Conservation (phyloP, 2,797 vertebrate genomes). For the Psittacula echo region DNA sequence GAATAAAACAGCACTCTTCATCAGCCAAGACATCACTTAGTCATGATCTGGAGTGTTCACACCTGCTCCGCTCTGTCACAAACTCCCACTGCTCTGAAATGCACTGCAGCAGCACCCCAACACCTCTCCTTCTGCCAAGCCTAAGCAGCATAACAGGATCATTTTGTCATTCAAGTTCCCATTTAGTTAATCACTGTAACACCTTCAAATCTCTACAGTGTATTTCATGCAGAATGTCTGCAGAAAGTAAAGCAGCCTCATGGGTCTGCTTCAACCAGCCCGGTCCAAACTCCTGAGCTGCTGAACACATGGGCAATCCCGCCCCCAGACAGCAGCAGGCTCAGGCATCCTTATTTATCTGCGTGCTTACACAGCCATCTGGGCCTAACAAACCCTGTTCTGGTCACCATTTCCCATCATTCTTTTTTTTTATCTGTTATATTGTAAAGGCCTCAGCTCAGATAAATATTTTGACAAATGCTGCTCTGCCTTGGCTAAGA, state of each 20-base stretch:
- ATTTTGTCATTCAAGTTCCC: slow-evolving; percentile 22
- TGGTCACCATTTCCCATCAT: neutral
- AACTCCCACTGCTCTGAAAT: neutral
- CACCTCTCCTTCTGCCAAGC: slow-evolving; percentile 48
- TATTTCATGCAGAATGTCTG: neutral
- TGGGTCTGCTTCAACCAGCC: neutral
- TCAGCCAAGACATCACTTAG: slow-evolving; percentile 40
- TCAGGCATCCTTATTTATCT: neutral
- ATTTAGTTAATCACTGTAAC: slow-evolving; percentile 6
- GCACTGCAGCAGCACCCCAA: neutral
- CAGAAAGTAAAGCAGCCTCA: fast-evolving
- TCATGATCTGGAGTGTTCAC: slow-evolving; percentile 54
- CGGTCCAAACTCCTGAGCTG: neutral
- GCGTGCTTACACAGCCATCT: neutral
- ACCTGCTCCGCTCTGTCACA: slow-evolving; percentile 23
- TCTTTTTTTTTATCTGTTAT: neutral
- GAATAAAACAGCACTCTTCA: slow-evolving; percentile 32
- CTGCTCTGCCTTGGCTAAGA: neutral
- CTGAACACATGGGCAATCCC: neutral
- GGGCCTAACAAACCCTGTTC: neutral
- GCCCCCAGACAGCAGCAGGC: neutral
- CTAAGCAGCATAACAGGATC: neutral
- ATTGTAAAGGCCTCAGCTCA: neutral
- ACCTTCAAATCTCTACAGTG: neutral
- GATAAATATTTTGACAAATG: neutral